phyloP scores from a whole-genome alignment of 1,140 invertebrate species.

The Littorina saxatilis region DNA sequence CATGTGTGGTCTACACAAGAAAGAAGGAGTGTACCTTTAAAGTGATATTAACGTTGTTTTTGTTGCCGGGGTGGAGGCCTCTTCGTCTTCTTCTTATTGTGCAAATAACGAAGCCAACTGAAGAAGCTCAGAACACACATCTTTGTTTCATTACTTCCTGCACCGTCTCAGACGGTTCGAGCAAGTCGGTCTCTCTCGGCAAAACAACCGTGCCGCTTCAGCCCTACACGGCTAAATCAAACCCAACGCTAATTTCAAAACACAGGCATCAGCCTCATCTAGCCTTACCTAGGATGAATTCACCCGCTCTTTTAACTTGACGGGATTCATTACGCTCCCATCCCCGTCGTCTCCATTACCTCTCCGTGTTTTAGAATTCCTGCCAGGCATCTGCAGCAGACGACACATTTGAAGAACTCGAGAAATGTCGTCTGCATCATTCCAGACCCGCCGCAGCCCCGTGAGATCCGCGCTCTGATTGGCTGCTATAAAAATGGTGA shows the following conservation, averaged over 20 bases:
- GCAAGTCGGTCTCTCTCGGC: background rate
- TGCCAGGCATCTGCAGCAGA: conserved; percentile 26
- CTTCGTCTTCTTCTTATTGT: no score
- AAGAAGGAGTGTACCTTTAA: no score
- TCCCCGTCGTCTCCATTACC: conserved; percentile 6
- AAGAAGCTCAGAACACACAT: background rate
- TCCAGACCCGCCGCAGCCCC: conserved; percentile 18
- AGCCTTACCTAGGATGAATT: conserved; percentile 3
- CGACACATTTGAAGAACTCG: conserved; percentile 26
- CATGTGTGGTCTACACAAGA: no score
- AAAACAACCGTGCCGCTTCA: background rate
- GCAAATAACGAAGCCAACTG: no score
- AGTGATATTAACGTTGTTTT: no score
- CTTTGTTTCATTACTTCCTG: background rate
- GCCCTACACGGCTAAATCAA: background rate
- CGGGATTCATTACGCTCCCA: background rate
- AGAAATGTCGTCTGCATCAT: conserved; percentile 35
- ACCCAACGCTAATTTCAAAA: background rate
- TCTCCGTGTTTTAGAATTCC: conserved; percentile 7
- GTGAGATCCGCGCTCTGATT: background rate
- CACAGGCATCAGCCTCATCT: background rate
- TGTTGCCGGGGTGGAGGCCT: no score
- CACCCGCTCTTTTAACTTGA: conserved; percentile 7
- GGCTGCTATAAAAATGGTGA: conserved; percentile 19
- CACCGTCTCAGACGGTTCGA: no score